Evolutionary conservation across 2,888 invertebrate species (phyloP).

Genomic region (Lapara coniferarum): DNA sequence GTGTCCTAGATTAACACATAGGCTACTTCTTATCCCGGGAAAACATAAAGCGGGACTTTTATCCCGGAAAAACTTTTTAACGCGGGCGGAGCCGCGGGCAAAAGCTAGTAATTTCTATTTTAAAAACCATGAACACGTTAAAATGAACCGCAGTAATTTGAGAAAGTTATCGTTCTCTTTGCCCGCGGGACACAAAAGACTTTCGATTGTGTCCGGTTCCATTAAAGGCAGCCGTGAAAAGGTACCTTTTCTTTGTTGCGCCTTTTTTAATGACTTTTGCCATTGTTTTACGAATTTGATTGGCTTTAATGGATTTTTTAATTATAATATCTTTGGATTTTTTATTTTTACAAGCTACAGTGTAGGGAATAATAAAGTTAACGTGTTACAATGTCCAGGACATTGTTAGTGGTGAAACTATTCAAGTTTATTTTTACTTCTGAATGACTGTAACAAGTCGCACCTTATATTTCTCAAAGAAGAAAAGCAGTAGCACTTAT

Average conservation of each 20-base stretch:
- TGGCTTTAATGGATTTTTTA: constrained; percentile 5
- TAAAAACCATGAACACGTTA: neutral
- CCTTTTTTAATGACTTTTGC: neutral
- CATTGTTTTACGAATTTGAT: constrained; percentile 8
- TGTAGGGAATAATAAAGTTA: too few species aligned
- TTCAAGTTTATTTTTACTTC: too few species aligned
- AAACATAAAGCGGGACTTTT: too few species aligned
- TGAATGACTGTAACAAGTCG: too few species aligned
- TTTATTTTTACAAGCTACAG: neutral
- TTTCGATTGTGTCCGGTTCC: constrained; percentile 7
- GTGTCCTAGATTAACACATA: too few species aligned
- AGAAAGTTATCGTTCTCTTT: constrained; percentile 14
- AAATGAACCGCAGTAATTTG: constrained; percentile 19
- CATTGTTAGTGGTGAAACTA: too few species aligned
- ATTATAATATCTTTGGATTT: neutral
- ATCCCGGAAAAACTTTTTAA: too few species aligned
- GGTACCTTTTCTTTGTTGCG: neutral
- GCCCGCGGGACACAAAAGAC: constrained; percentile 9
- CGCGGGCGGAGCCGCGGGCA: too few species aligned
- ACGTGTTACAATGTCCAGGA: too few species aligned
- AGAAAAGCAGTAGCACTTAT: too few species aligned
- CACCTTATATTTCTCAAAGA: too few species aligned
- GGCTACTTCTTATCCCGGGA: too few species aligned
- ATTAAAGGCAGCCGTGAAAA: neutral
- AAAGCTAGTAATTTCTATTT: neutral